Evolutionary conservation across 2,888 invertebrate genomes (phyloP).

Genomic region (Amphipyra berbera): DNA sequence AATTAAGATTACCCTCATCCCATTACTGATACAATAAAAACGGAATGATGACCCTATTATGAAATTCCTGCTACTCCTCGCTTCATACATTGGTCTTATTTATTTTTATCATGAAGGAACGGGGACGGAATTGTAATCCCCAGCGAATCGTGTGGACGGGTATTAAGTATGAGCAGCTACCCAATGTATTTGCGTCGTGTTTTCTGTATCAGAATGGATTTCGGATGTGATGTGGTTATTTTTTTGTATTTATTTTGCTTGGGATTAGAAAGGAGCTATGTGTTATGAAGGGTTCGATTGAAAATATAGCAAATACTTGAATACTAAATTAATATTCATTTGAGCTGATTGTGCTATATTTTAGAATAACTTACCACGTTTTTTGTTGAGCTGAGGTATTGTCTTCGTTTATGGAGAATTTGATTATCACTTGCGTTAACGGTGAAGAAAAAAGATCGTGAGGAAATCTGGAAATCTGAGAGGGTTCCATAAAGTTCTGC

Average conservation of each 20-base stretch:
- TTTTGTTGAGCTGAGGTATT: too few species aligned
- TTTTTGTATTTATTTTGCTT: slow-evolving; percentile 26
- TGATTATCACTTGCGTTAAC: too few species aligned
- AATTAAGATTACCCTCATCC: slow-evolving; percentile 54
- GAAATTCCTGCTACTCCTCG: slow-evolving; percentile 42
- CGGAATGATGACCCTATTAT: slow-evolving; percentile 55
- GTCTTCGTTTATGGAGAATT: too few species aligned
- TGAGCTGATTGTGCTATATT: too few species aligned
- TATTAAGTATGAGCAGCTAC: slow-evolving; percentile 38
- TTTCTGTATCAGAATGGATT: slow-evolving; percentile 53
- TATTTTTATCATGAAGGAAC: slow-evolving; percentile 49
- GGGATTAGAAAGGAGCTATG: slow-evolving; percentile 19
- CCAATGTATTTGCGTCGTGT: slow-evolving; percentile 47
- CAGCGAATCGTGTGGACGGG: slow-evolving; percentile 45
- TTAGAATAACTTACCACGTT: too few species aligned
- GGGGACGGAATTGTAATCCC: slow-evolving; percentile 53
- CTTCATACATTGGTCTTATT: slow-evolving; percentile 48
- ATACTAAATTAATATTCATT: too few species aligned
- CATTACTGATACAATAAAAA: slow-evolving; percentile 56
- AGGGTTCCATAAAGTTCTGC: too few species aligned
- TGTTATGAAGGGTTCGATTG: neutral
- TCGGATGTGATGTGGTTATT: slow-evolving; percentile 40
- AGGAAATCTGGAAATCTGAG: too few species aligned
- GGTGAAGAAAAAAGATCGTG: too few species aligned
- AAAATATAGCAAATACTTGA: neutral